Conservation (phyloP, 2,888 invertebrate species). For the Tetanocera ferruginea region DNA sequence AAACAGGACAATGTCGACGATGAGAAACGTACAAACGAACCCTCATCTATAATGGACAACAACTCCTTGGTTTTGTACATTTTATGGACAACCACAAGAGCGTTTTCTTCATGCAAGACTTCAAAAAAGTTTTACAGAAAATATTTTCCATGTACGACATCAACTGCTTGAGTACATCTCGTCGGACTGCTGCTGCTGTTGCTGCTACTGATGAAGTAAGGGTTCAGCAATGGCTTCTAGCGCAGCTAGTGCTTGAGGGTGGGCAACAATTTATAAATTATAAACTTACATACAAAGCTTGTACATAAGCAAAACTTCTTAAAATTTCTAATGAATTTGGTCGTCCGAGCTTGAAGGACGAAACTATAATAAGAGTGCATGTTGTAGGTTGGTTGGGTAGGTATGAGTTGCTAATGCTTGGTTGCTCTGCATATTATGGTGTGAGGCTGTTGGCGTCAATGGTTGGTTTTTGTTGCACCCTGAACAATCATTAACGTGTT, state of each 20-base stretch:
- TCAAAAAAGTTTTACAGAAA: constrained; percentile 37
- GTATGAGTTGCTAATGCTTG: neutral
- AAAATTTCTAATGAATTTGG: constrained; percentile 53
- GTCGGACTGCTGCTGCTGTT: neutral
- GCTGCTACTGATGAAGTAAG: neutral
- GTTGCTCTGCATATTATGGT: neutral
- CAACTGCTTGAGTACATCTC: neutral
- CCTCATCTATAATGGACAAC: constrained; percentile 28
- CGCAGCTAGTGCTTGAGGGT: neutral
- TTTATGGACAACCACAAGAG: constrained; percentile 47
- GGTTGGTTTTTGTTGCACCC: constrained; percentile 21
- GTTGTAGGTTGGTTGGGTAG: neutral
- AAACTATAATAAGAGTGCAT: neutral
- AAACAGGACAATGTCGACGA: neutral
- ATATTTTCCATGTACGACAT: constrained; percentile 2
- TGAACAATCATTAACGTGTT: constrained; percentile 36
- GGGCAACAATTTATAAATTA: neutral
- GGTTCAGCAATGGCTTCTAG: constrained; percentile 13
- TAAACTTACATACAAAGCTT: neutral
- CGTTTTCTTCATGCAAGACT: constrained; percentile 44
- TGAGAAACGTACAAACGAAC: constrained; percentile 17
- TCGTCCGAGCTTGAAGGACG: neutral
- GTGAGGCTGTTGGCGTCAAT: neutral
- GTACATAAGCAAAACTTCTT: constrained; percentile 48
- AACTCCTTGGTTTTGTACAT: constrained; percentile 42